phyloP scores from a whole-genome alignment of 1,140 invertebrate genomes.

The Sminthurides bifidus region DNA sequence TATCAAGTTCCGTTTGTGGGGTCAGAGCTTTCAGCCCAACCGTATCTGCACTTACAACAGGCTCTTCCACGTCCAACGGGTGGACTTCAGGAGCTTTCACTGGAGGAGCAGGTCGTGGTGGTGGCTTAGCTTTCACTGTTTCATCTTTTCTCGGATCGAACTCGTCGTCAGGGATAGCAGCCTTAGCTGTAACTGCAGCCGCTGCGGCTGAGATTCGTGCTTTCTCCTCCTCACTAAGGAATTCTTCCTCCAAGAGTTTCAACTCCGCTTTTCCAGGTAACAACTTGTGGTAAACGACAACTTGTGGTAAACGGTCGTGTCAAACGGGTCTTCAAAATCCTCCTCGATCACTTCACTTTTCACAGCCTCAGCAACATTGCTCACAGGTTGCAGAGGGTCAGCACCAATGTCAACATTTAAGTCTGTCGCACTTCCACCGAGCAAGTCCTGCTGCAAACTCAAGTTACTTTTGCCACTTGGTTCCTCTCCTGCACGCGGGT shows the following conservation, averaged over 20 bases:
- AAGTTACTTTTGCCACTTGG: not conserved
- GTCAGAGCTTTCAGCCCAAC: constrained; percentile 43
- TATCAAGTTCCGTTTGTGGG: constrained; percentile 50
- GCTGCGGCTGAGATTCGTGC: not conserved
- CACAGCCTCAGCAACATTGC: too few species aligned
- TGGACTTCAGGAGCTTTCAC: constrained; percentile 21
- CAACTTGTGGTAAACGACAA: constrained; percentile 52
- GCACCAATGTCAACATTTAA: constrained; percentile 47
- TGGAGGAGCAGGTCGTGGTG: not conserved
- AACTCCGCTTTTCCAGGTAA: constrained; percentile 63
- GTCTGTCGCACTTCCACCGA: constrained; percentile 62
- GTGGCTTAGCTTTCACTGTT: not conserved
- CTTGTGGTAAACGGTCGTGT: too few species aligned
- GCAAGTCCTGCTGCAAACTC: constrained; percentile 42
- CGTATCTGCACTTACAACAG: not conserved
- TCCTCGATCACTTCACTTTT: not conserved
- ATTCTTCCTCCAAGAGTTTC: constrained; percentile 62
- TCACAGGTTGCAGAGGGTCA: constrained; percentile 38
- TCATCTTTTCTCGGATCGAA: constrained; percentile 55
- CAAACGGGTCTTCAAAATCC: constrained; percentile 67
- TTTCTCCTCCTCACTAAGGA: constrained; percentile 44
- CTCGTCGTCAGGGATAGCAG: constrained; percentile 41
- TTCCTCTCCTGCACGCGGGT: constrained; percentile 50
- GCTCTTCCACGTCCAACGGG: constrained; percentile 13
- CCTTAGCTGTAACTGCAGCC: constrained; percentile 11